Percentiles rank a stretch among this genome's conserved stretches.
Evolutionary conservation across 2,113 vertebrate species (phyloP).

Genomic region (Pseudorhombus dupliciocellatus): DNA sequence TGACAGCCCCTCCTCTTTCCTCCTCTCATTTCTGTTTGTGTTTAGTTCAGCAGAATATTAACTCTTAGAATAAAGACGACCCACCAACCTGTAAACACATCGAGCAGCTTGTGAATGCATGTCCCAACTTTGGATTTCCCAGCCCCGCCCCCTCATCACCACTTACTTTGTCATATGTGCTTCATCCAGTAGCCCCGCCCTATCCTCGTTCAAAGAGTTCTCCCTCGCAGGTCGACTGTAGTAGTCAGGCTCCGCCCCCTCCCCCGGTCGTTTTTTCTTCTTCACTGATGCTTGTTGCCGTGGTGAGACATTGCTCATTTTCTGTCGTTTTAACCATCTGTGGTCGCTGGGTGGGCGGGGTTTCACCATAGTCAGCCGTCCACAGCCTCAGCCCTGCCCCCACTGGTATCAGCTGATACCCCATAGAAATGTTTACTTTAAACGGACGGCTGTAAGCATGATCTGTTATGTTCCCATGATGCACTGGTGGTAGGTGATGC

Average conservation of each 20-base stretch:
- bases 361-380: background rate
- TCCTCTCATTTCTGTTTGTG: constrained; percentile 63
- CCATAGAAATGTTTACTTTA: too few species aligned
- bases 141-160: constrained; percentile 51
- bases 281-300: constrained; percentile 9
- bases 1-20: constrained; percentile 69
- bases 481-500: constrained; percentile 2
- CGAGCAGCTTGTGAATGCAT: constrained; percentile 92
- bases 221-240: constrained; percentile 31
- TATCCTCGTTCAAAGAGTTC: background rate
- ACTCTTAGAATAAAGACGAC: constrained; percentile 60
- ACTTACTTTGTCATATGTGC: constrained; percentile 88
- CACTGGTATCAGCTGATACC: background rate
- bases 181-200: constrained; percentile 77
- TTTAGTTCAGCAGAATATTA: constrained; percentile 72
- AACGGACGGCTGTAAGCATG: background rate
- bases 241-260: constrained; percentile 23
- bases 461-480: constrained; percentile 29
- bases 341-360: constrained; percentile 8
- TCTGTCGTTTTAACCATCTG: background rate
- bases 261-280: background rate
- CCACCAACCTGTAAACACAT: constrained; percentile 77
- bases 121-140: constrained; percentile 75
- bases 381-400: background rate
- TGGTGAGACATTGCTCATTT: constrained; percentile 20